A percentile compares a stretch with the other conserved stretches of the same genome.
These are phyloP conservation scores for Elgaria multicarinata DNA, from an alignment of 2,113 vertebrate species.

Conservation along the genomic window DNA sequence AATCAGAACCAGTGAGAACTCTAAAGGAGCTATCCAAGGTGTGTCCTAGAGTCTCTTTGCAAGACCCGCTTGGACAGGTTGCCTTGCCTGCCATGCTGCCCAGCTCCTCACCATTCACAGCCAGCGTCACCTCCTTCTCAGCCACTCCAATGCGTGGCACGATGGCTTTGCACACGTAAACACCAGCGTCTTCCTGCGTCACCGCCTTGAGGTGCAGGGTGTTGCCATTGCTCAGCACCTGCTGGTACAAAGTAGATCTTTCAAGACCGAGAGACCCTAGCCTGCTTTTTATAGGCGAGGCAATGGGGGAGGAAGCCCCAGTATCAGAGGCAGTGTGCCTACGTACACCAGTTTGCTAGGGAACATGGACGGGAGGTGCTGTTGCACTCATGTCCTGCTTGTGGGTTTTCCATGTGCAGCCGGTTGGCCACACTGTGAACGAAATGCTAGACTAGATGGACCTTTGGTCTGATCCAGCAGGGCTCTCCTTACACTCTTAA, in stretches of 20 bases:
- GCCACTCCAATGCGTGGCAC: slow-evolving; percentile 81
- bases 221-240: slow-evolving; percentile 90
- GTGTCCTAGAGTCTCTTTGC: background rate
- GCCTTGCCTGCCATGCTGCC: background rate
- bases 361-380: too few relatives aligned
- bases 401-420: too few relatives aligned
- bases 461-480: too few relatives aligned
- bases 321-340: background rate
- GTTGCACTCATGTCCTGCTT: too few relatives aligned
- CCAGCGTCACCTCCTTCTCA: slow-evolving; percentile 84
- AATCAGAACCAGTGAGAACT: too few relatives aligned
- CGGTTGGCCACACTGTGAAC: too few relatives aligned
- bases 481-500: too few relatives aligned
- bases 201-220: slow-evolving; percentile 85
- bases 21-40: too few relatives aligned
- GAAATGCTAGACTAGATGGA: too few relatives aligned
- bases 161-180: slow-evolving; percentile 86
- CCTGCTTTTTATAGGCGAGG: background rate
- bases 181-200: slow-evolving; percentile 85
- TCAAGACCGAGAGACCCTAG: too few relatives aligned
- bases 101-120: slow-evolving; percentile 84
- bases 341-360: too few relatives aligned
- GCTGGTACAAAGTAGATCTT: background rate
- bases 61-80: background rate
- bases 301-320: too few relatives aligned